These are phyloP conservation scores for Monochamus alternatus DNA, from an alignment of 2,888 invertebrate genomes.

Conservation along the genomic window DNA sequence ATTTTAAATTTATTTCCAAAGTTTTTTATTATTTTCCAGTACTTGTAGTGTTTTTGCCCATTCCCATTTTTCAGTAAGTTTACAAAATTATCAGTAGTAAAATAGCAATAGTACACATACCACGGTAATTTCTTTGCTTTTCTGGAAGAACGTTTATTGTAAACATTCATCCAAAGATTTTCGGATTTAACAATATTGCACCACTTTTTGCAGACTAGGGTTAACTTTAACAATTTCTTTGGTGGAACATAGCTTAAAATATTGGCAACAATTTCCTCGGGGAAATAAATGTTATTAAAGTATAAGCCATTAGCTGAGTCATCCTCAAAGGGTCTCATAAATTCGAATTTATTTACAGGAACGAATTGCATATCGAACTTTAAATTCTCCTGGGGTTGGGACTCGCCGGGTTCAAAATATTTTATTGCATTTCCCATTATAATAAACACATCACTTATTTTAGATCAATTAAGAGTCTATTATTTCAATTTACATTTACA, in stretches of 20 bases:
- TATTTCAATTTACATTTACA: no score
- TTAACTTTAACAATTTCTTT: conserved; percentile 67
- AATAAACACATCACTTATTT: no score
- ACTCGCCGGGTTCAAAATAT: background rate
- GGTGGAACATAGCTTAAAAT: conserved; percentile 69
- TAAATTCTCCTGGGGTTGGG: background rate
- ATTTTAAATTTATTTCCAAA: conserved; percentile 72
- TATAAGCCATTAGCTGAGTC: conserved; percentile 64
- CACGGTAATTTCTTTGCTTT: conserved; percentile 53
- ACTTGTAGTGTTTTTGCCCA: conserved; percentile 67
- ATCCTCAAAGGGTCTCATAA: conserved; percentile 27
- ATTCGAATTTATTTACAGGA: conserved; percentile 22
- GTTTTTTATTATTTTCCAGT: conserved; percentile 69
- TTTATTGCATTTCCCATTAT: conserved; percentile 1
- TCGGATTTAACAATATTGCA: conserved; percentile 68
- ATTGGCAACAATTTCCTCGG: conserved; percentile 71
- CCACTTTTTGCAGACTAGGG: conserved; percentile 73
- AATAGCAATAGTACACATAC: conserved; percentile 68
- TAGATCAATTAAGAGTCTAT: no score
- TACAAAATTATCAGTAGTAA: conserved; percentile 67
- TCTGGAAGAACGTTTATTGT: conserved; percentile 53
- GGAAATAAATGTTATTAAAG: conserved; percentile 67
- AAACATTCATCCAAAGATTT: conserved; percentile 60
- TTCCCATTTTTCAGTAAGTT: conserved; percentile 73
- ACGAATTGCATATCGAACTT: conserved; percentile 8